These are phyloP conservation scores for Synanthedon tipuliformis DNA, from an alignment of 2,888 invertebrate species.

Conservation along the genomic window DNA sequence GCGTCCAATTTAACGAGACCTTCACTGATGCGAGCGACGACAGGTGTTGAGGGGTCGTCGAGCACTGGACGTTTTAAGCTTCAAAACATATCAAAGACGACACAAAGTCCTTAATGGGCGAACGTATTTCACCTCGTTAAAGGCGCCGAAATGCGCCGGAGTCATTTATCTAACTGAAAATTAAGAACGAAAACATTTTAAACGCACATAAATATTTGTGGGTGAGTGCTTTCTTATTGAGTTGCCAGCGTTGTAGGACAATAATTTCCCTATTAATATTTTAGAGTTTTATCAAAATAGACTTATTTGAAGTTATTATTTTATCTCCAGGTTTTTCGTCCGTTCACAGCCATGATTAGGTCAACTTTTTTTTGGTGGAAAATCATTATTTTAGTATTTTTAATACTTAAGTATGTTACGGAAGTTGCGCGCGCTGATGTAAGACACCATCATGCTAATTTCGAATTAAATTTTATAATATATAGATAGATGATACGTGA, in stretches of 20 bases:
- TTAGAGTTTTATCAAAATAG: too few species aligned
- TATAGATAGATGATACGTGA: too few species aligned
- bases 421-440: too few species aligned
- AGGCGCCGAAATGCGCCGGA: constrained; percentile 48
- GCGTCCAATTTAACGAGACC: constrained; percentile 19
- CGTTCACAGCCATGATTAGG: too few species aligned
- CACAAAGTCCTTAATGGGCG: constrained; percentile 35
- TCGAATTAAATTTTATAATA: too few species aligned
- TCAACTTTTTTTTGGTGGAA: too few species aligned
- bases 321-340: too few species aligned
- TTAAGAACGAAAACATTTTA: constrained; percentile 64
- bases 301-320: too few species aligned
- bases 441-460: too few species aligned
- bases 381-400: too few species aligned
- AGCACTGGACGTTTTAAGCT: constrained; percentile 31
- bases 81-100: constrained; percentile 27
- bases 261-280: neutral
- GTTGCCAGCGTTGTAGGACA: constrained; percentile 28
- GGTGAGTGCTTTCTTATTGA: constrained; percentile 35
- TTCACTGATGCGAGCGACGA: constrained; percentile 5
- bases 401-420: too few species aligned
- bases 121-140: constrained; percentile 49
- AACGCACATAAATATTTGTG: constrained; percentile 49
- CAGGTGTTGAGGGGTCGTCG: constrained; percentile 10
- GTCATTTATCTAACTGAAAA: constrained; percentile 58